Evolutionary conservation across 2,797 vertebrate genomes (phyloP), one percentile per base, ranked within the genome.

Genomic region (Rousettus madagascariensis): DNA sequence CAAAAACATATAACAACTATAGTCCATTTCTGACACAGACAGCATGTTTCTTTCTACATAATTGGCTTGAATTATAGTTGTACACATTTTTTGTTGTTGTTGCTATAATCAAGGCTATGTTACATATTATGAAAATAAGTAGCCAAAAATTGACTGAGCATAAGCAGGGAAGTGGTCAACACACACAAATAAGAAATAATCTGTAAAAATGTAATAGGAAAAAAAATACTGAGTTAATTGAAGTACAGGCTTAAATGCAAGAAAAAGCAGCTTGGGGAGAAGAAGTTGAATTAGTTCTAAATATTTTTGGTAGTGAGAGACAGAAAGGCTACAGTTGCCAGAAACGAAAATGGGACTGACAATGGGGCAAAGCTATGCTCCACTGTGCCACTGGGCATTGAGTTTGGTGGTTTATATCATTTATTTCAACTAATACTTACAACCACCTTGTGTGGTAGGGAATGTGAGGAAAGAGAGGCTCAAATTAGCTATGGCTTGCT

Each of bases 311-410:
- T 86, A 75, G 17, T 46, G 94, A 79, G 20, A 65, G 66, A 20
- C 43, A 95, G 43, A 46, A 86, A 33, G 28, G 24, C 24, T 65
- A 88, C 10, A 75, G 20, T 79, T 95, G 36, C 61, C 68, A 92
- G 65, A 95, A 95, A 93, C 69, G 59, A 80, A 92, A 95, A 61
- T 89, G 55, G 12, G 26, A 88, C 75, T 87, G 71, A 91, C 49
- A 69, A 17, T 33, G 68, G 68, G 94, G 53, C 36, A 90, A 86
- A 95, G 79, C 28, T 57, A 53, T 41, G 22, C 72, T 69, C 24
- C 46, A 74, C 1, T 24, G 59, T 74, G 46, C 49, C 59, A 83
- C 26, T 82, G 51, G 55, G 36, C 63, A 95, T 3, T 83, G 49
- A 94, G 10, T 63, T 87, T 22, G 43, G 33, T 85, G 63, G 88